phyloP scores from a whole-genome alignment of 1,140 invertebrate genomes.

The Cotesia vestalis region DNA sequence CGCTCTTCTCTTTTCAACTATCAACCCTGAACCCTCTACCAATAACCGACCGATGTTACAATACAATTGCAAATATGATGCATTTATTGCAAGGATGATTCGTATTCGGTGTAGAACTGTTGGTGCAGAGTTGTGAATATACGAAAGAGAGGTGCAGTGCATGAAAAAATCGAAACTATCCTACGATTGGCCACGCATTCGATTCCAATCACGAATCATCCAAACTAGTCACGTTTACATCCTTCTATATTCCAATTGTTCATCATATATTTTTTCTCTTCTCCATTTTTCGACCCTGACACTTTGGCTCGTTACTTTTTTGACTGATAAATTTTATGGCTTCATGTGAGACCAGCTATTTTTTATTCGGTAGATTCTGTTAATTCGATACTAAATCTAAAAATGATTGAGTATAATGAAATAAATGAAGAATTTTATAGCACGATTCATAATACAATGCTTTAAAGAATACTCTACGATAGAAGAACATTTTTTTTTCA shows the following conservation, averaged over 20 bases:
- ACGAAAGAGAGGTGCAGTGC: background rate
- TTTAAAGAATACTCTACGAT: too few species aligned
- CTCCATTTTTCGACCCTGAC: background rate
- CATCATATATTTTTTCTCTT: constrained; percentile 20
- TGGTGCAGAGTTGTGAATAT: background rate
- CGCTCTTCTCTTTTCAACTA: background rate
- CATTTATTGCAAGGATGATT: constrained; percentile 45
- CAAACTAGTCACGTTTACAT: constrained; percentile 38
- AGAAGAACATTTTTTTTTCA: too few species aligned
- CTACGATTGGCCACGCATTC: constrained; percentile 31
- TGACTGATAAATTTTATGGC: too few species aligned
- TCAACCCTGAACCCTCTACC: constrained; percentile 29
- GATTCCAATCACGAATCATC: constrained; percentile 40
- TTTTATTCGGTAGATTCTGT: background rate
- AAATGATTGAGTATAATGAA: too few species aligned
- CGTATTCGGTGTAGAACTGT: constrained; percentile 27
- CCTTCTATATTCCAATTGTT: constrained; percentile 15
- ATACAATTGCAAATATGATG: constrained; percentile 57
- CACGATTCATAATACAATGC: too few species aligned
- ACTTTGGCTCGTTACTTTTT: background rate
- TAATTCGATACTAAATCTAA: too few species aligned
- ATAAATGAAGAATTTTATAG: too few species aligned
- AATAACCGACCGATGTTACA: constrained; percentile 51
- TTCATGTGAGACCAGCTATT: background rate
- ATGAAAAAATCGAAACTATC: constrained; percentile 31